Percentiles rank a stretch among this genome's conserved stretches.
These are phyloP conservation scores for Rhopalosiphum maidis DNA, from an alignment of 1,140 invertebrate genomes.

Conservation along the genomic window DNA sequence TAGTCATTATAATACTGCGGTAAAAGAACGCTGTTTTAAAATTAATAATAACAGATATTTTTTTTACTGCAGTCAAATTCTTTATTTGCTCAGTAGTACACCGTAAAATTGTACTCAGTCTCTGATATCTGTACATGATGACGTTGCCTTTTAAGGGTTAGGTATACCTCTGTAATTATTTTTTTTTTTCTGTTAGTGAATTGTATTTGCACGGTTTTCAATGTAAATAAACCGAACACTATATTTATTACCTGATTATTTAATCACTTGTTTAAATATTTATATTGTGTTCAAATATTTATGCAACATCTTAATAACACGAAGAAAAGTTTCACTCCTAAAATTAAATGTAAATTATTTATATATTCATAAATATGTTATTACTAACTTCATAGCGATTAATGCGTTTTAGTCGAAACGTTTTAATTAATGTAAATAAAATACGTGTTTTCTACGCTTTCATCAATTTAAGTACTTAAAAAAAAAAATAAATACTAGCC, in stretches of 20 bases:
- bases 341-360: conserved; percentile 7
- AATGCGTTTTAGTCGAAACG: neutral
- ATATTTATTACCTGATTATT: conserved; percentile 8
- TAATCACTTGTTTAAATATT: neutral
- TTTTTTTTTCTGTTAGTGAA: neutral
- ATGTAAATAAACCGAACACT: neutral
- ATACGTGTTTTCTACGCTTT: conserved; percentile 8
- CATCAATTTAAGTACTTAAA: conserved; percentile 5
- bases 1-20: neutral
- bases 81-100: neutral
- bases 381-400: neutral
- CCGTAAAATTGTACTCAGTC: neutral
- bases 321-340: conserved; percentile 6
- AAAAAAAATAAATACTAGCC: neutral
- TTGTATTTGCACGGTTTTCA: conserved; percentile 3
- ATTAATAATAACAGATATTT: neutral
- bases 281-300: conserved; percentile 10
- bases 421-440: conserved; percentile 20
- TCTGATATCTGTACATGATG: neutral
- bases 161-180: neutral
- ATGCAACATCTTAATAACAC: neutral
- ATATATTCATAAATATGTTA: neutral
- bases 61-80: neutral
- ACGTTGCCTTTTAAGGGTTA: neutral
- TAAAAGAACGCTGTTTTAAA: neutral